These are phyloP conservation scores for Eurystomus gularis DNA, from an alignment of 2,113 vertebrate species.

Conservation along the genomic window DNA sequence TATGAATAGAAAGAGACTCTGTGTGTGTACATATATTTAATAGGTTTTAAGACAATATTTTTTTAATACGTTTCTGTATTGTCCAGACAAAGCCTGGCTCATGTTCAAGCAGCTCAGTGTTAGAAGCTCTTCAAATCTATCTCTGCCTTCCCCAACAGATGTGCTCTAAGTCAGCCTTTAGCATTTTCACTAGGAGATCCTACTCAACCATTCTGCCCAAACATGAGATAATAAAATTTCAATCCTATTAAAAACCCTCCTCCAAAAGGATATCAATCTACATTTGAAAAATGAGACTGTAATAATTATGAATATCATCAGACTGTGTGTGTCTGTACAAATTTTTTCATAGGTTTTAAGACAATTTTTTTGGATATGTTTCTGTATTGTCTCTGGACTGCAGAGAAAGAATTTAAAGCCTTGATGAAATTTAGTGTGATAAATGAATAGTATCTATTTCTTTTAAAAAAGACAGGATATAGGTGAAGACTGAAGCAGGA, in stretches of 20 bases:
- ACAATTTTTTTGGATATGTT: neutral
- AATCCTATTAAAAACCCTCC: neutral
- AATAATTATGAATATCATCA: neutral
- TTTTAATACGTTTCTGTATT: too few species aligned
- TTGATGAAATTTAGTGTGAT: neutral
- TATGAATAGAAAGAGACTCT: neutral
- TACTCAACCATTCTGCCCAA: neutral
- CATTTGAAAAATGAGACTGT: neutral
- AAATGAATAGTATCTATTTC: neutral
- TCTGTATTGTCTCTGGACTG: neutral
- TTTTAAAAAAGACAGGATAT: neutral
- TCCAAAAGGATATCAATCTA: neutral
- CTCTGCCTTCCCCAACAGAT: neutral
- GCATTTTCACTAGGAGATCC: neutral
- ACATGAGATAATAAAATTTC: rapidly evolving
- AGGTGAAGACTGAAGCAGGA: neutral
- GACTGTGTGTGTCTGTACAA: neutral
- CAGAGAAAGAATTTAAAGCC: neutral
- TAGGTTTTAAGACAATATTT: neutral
- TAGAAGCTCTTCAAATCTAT: neutral
- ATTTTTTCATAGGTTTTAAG: neutral
- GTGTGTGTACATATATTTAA: neutral
- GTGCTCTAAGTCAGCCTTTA: neutral
- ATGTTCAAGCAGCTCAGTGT: neutral
- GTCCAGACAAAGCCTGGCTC: neutral